Conservation (phyloP, 2,113 vertebrate species). For the Chitala chitala region DNA sequence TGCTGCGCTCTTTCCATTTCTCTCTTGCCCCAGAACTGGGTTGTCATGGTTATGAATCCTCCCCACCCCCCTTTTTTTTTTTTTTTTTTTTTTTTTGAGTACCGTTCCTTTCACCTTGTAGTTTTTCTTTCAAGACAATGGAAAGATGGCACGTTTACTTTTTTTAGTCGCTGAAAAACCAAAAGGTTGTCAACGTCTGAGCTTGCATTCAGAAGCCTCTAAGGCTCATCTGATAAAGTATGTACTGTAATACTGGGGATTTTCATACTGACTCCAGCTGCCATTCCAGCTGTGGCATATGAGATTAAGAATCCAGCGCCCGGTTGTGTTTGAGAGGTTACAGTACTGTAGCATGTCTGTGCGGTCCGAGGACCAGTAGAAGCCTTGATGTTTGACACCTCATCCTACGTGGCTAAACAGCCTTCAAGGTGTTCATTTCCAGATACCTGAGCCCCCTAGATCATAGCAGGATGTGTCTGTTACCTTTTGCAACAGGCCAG, state of each 20-base stretch:
- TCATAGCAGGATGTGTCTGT: too few species aligned
- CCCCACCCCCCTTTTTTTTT: too few species aligned
- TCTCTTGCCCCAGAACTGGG: not conserved
- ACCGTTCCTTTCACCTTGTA: not conserved
- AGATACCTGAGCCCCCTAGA: too few species aligned
- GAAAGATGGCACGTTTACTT: not conserved
- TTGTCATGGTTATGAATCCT: not conserved
- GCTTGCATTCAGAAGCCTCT: not conserved
- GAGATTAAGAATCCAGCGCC: not conserved
- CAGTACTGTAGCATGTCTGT: not conserved
- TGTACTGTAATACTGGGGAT: not conserved
- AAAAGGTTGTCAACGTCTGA: not conserved
- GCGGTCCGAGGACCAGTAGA: not conserved
- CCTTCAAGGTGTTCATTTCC: too few species aligned
- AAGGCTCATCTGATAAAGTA: not conserved
- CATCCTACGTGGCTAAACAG: not conserved
- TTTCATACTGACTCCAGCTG: not conserved
- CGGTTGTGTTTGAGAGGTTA: not conserved
- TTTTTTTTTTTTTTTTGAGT: not conserved
- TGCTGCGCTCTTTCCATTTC: not conserved
- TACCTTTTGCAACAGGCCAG: too few species aligned
- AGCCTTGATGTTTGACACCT: not conserved
- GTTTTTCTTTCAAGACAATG: not conserved
- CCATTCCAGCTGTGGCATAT: not conserved
- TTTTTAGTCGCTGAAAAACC: not conserved